A percentile compares a stretch with the other conserved stretches of the same genome.
phyloP scores from a whole-genome alignment of 2,888 invertebrate genomes.

The Leucophenga maculata region DNA sequence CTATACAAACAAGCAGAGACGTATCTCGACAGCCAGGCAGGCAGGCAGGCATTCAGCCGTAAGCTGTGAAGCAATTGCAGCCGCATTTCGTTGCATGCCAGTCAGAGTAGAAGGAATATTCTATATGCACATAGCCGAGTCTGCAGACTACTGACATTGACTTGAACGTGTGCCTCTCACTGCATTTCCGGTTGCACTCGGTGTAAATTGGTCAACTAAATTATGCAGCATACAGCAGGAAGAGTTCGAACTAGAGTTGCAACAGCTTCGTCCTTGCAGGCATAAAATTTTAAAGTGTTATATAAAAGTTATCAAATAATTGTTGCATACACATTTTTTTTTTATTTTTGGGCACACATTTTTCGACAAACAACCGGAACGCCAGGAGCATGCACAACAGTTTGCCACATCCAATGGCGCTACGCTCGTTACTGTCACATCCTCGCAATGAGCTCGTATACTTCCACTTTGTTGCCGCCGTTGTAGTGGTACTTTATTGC shows the following conservation, averaged over 20 bases:
- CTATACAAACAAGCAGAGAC: neutral
- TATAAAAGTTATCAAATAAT: constrained; percentile 6
- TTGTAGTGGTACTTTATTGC: neutral
- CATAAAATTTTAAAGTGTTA: neutral
- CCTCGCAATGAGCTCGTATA: no score
- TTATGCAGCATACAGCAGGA: constrained; percentile 50
- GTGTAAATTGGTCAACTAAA: constrained; percentile 68
- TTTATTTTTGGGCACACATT: constrained; percentile 15
- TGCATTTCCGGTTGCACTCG: constrained; percentile 63
- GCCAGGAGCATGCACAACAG: neutral
- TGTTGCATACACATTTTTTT: constrained; percentile 10
- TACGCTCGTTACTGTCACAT: no score
- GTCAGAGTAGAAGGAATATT: neutral
- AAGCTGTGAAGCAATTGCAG: neutral
- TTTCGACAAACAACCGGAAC: neutral
- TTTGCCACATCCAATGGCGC: neutral
- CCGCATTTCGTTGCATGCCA: neutral
- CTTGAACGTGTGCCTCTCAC: constrained; percentile 36
- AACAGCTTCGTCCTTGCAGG: neutral
- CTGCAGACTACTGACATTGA: neutral
- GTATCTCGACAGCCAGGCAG: neutral
- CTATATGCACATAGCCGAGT: neutral
- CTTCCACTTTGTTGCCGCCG: neutral
- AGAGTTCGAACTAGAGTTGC: neutral
- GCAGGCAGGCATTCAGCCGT: no score